phyloP scores from a whole-genome alignment of 2,888 invertebrate species.

The Polydrusus cervinus region DNA sequence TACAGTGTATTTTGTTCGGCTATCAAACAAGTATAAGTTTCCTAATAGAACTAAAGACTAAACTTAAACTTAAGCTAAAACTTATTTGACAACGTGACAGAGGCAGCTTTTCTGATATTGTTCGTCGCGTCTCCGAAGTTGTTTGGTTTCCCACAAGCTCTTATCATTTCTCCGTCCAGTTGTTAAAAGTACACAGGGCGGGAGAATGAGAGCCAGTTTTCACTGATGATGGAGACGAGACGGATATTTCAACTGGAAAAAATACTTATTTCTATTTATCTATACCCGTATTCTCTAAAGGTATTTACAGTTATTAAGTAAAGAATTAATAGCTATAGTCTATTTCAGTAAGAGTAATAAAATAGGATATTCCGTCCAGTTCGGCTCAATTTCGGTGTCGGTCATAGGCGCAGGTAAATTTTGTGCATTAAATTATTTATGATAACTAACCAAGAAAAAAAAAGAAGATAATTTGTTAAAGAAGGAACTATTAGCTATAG shows the following conservation, averaged over 20 bases:
- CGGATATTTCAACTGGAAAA: neutral
- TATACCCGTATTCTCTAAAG: neutral
- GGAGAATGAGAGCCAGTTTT: constrained; percentile 55
- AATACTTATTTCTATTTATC: constrained; percentile 1
- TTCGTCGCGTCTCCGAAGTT: constrained; percentile 20
- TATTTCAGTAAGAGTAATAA: too few relatives aligned
- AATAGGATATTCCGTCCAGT: too few relatives aligned
- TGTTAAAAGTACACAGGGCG: constrained; percentile 52
- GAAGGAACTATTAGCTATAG: too few relatives aligned
- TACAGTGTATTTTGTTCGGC: constrained; percentile 1
- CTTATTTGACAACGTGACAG: constrained; percentile 16
- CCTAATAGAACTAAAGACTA: constrained; percentile 26
- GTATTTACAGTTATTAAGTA: too few relatives aligned
- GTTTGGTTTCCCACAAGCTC: constrained; percentile 53
- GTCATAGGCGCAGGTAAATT: too few relatives aligned
- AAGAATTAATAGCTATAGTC: too few relatives aligned
- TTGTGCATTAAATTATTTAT: too few relatives aligned
- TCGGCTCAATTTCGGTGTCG: too few relatives aligned
- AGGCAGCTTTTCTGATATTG: constrained; percentile 24
- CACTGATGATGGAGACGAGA: constrained; percentile 22
- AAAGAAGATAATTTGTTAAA: too few relatives aligned
- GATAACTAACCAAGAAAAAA: too few relatives aligned
- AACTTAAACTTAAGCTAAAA: constrained; percentile 7
- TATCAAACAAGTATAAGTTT: constrained; percentile 21
- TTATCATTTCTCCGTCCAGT: constrained; percentile 56